Conservation (phyloP, 2,888 invertebrate genomes). For the Limnephilus auricula region DNA sequence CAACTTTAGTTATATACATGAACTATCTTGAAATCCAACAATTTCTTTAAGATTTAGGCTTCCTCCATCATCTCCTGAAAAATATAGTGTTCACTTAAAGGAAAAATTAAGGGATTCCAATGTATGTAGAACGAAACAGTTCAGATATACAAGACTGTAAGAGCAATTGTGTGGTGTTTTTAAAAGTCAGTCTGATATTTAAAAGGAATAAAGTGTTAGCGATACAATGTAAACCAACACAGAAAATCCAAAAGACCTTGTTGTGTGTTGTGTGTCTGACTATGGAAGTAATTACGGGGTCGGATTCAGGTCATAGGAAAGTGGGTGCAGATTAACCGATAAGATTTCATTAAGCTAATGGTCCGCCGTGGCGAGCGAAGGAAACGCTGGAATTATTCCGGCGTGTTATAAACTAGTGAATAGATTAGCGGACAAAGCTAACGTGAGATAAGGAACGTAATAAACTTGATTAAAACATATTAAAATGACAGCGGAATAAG, state of each 20-base stretch:
- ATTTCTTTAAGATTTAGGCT: background rate
- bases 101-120: background rate
- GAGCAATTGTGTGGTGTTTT: too few species aligned
- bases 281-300: background rate
- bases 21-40: background rate
- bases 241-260: background rate
- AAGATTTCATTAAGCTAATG: slow-evolving; percentile 66
- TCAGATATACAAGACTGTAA: too few species aligned
- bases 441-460: slow-evolving; percentile 61
- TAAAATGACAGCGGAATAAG: slow-evolving; percentile 59
- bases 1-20: too few species aligned
- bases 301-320: slow-evolving; percentile 59
- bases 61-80: background rate
- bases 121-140: background rate
- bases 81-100: background rate
- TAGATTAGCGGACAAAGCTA: slow-evolving; percentile 56
- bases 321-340: slow-evolving; percentile 63
- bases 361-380: slow-evolving; percentile 42
- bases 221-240: background rate
- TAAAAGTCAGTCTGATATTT: background rate
- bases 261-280: background rate
- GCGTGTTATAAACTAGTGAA: slow-evolving; percentile 57
- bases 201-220: background rate
- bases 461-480: slow-evolving; percentile 66
- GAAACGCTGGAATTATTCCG: slow-evolving; percentile 51